Evolutionary conservation across 2,113 vertebrate species (phyloP).

Genomic region (Perca schrenkii): DNA sequence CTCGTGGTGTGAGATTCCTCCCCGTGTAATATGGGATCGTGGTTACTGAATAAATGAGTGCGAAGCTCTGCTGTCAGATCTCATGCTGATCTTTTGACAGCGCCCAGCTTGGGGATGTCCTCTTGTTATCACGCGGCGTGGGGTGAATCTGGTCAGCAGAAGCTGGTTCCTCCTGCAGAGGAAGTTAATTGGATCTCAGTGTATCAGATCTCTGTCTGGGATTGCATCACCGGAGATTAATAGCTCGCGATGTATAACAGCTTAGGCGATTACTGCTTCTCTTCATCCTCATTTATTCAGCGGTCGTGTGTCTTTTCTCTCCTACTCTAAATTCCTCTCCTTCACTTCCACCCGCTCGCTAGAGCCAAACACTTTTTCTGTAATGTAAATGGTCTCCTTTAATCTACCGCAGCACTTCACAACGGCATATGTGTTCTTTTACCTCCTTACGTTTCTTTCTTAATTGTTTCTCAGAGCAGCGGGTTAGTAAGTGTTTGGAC

Average conservation of each 20-base stretch:
- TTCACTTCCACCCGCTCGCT: constrained; percentile 21
- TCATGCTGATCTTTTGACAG: constrained; percentile 48
- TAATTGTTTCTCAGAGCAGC: background rate
- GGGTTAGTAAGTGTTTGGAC: background rate
- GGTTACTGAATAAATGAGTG: constrained; percentile 54
- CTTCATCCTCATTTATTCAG: constrained; percentile 58
- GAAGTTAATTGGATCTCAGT: constrained; percentile 73
- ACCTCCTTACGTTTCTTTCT: background rate
- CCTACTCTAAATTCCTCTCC: constrained; percentile 18
- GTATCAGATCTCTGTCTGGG: constrained; percentile 60
- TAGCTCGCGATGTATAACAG: constrained; percentile 60
- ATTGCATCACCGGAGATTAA: constrained; percentile 64
- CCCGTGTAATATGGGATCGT: background rate
- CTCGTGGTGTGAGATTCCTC: constrained; percentile 32
- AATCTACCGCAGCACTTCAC: background rate
- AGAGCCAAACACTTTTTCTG: constrained; percentile 1
- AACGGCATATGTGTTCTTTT: too few species aligned
- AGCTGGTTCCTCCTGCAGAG: constrained; percentile 36
- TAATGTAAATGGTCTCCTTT: background rate
- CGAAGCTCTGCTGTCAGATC: constrained; percentile 37
- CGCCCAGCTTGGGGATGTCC: constrained; percentile 28
- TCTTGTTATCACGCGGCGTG: constrained; percentile 8
- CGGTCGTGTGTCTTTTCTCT: constrained; percentile 16
- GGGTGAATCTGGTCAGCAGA: constrained; percentile 43
- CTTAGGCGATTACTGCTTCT: constrained; percentile 59